phyloP scores from a whole-genome alignment of 1,140 invertebrate genomes.

The Caenorhabditis inopinata region DNA sequence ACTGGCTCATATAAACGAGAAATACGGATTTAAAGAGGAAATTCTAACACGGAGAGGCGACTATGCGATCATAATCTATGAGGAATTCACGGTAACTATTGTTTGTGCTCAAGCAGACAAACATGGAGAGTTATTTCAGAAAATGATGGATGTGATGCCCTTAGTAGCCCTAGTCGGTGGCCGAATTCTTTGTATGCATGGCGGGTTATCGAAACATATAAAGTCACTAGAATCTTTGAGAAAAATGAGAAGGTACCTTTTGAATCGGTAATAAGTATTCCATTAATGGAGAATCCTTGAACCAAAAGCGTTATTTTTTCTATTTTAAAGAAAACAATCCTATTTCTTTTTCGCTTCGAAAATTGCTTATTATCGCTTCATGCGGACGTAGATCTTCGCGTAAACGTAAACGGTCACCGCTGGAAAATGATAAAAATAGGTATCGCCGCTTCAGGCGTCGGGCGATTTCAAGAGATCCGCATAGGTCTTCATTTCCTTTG shows the following conservation, averaged over 20 bases:
- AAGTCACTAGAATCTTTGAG: neutral
- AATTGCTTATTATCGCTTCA: too few species aligned
- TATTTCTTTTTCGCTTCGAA: too few species aligned
- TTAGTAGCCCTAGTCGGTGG: conserved; percentile 6
- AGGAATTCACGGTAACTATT: neutral
- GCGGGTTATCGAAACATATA: neutral
- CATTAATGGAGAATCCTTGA: too few species aligned
- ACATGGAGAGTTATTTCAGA: neutral
- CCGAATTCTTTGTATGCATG: conserved; percentile 40
- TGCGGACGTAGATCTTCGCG: too few species aligned
- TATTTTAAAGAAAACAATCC: too few species aligned
- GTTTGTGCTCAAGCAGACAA: neutral
- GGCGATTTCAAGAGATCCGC: too few species aligned
- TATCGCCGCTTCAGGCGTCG: too few species aligned
- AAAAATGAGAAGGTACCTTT: neutral
- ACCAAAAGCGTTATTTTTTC: too few species aligned
- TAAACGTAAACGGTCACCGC: too few species aligned
- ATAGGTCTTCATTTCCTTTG: too few species aligned
- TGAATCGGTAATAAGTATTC: too few species aligned
- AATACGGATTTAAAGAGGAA: conserved; percentile 69
- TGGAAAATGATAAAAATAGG: too few species aligned
- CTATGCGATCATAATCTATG: neutral
- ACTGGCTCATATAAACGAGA: conserved; percentile 72
- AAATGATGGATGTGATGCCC: conserved; percentile 29
- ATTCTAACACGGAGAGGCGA: neutral